These are phyloP conservation scores for Arge pagana DNA, from an alignment of 2,888 invertebrate genomes.

Conservation along the genomic window DNA sequence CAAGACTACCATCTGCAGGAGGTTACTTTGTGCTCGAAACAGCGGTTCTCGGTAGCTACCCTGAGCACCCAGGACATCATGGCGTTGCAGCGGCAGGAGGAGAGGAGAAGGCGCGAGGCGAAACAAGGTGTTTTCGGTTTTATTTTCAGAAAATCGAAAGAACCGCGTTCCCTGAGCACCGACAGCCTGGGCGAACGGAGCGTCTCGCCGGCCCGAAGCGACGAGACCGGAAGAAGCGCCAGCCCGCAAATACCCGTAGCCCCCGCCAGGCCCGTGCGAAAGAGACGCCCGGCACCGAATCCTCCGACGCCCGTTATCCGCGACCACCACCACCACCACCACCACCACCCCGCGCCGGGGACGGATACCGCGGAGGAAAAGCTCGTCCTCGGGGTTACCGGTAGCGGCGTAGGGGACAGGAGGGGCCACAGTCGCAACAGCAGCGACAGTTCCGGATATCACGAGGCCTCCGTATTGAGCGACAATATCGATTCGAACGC, in stretches of 20 bases:
- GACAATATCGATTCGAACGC: slow-evolving; percentile 61
- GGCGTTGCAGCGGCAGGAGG: slow-evolving; percentile 64
- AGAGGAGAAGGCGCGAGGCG: slow-evolving; percentile 60
- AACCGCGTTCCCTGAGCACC: slow-evolving; percentile 60
- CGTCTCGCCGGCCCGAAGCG: slow-evolving; percentile 67
- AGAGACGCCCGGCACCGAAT: slow-evolving; percentile 65
- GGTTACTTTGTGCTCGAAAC: slow-evolving; percentile 64
- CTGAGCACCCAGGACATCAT: slow-evolving; percentile 63
- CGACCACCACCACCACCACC: slow-evolving; percentile 7
- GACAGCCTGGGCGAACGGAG: slow-evolving; percentile 60
- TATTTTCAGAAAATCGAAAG: slow-evolving; percentile 59
- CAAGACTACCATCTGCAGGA: slow-evolving; percentile 70
- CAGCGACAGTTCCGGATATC: slow-evolving; percentile 75
- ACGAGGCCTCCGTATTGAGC: slow-evolving; percentile 70
- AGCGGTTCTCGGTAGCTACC: slow-evolving; percentile 53
- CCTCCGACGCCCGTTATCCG: slow-evolving; percentile 60
- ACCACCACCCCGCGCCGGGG: slow-evolving; percentile 18
- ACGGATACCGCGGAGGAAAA: slow-evolving; percentile 28
- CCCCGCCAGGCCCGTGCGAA: slow-evolving; percentile 62
- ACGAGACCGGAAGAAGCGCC: slow-evolving; percentile 59
- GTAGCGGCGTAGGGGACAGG: slow-evolving; percentile 43
- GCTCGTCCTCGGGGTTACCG: slow-evolving; percentile 36
- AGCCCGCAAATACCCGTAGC: slow-evolving; percentile 48
- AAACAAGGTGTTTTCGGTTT: slow-evolving; percentile 62
- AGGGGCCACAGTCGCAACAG: slow-evolving; percentile 71